A percentile compares a stretch with the other conserved stretches of the same genome.
Conservation (phyloP, 2,113 vertebrate genomes). For the Cyprinodon tularosa region DNA sequence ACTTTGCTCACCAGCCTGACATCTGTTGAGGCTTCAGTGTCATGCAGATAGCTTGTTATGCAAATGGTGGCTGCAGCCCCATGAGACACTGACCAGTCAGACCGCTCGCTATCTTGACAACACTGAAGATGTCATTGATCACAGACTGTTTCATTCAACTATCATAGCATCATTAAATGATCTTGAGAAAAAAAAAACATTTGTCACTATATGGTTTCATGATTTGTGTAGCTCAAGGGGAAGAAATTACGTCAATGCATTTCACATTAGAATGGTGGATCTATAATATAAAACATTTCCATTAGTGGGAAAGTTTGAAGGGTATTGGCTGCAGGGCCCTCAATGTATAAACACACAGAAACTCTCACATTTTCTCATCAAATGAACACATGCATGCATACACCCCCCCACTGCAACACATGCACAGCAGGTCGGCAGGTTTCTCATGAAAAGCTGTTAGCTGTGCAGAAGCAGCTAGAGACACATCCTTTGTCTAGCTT, state of each 20-base stretch:
- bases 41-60: constrained; percentile 65
- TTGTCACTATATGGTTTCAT: constrained; percentile 35
- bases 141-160: constrained; percentile 6
- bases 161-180: constrained; percentile 42
- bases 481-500: constrained; percentile 83
- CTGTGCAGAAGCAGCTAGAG: constrained; percentile 75
- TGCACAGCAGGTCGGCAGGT: constrained; percentile 66
- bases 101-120: constrained; percentile 34
- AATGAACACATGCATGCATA: constrained; percentile 18
- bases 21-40: constrained; percentile 63
- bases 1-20: constrained; percentile 51
- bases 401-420: constrained; percentile 8
- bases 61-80: constrained; percentile 53
- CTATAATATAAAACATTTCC: constrained; percentile 56
- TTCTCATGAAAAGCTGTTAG: constrained; percentile 86
- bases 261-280: constrained; percentile 56
- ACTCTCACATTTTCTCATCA: constrained; percentile 6
- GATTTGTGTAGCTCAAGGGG: constrained; percentile 4
- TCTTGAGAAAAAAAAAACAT: constrained; percentile 14
- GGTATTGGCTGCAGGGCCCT: constrained; percentile 28
- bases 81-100: constrained; percentile 42
- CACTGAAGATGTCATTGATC: constrained; percentile 43
- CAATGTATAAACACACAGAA: constrained; percentile 20
- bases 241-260: constrained; percentile 22
- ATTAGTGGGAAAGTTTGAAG: constrained; percentile 32